phyloP scores from a whole-genome alignment of 2,797 vertebrate species.

The Pangasius macronema region DNA sequence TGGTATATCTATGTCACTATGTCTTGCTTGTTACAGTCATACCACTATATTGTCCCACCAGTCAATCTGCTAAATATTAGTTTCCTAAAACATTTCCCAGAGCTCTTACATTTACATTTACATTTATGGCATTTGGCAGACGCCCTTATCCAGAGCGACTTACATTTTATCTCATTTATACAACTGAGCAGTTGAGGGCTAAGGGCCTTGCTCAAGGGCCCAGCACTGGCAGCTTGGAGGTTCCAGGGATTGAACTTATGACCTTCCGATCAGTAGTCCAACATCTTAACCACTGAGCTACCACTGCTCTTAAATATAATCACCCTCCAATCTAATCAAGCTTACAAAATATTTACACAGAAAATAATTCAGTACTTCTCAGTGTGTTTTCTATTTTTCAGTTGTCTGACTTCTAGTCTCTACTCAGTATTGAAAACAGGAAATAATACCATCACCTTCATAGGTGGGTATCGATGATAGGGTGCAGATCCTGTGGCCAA shows the following conservation, averaged over 20 bases:
- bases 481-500: conserved; percentile 95
- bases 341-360: not conserved
- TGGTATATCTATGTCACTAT: not conserved
- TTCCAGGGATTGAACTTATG: too few relatives aligned
- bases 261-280: too few relatives aligned
- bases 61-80: not conserved
- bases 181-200: too few relatives aligned
- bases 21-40: not conserved
- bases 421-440: conserved; percentile 10
- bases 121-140: too few relatives aligned
- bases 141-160: too few relatives aligned
- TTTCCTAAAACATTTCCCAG: not conserved
- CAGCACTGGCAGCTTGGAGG: too few relatives aligned
- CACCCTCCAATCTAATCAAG: not conserved
- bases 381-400: not conserved
- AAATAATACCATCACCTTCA: conserved; percentile 84
- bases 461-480: conserved; percentile 97
- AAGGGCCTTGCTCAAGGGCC: too few relatives aligned
- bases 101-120: too few relatives aligned
- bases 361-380: not conserved
- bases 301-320: not conserved
- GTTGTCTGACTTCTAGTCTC: not conserved
- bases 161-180: too few relatives aligned
- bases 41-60: not conserved
- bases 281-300: too few relatives aligned